phyloP scores from a whole-genome alignment of 2,797 vertebrate genomes.

The Erpetoichthys calabaricus region DNA sequence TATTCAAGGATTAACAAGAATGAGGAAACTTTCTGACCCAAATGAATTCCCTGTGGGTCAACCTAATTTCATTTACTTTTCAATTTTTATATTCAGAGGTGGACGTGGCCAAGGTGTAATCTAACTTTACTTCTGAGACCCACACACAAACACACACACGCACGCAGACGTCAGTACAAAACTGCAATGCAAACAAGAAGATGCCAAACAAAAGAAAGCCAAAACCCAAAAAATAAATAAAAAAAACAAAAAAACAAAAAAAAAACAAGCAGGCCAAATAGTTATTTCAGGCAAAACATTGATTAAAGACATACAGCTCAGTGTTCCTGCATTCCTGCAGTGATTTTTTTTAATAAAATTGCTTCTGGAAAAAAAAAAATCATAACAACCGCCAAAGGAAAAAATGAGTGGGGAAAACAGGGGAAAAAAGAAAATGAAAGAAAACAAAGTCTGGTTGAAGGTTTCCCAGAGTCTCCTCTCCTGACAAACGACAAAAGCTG shows the following conservation, averaged over 20 bases:
- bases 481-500: conserved; percentile 41
- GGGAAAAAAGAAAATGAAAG: conserved; percentile 28
- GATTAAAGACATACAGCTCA: conserved; percentile 41
- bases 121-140: conserved; percentile 48
- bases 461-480: conserved; percentile 27
- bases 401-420: conserved; percentile 22
- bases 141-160: conserved; percentile 5
- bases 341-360: conserved; percentile 17
- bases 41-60: too few species aligned
- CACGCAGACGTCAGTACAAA: conserved; percentile 33
- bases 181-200: conserved; percentile 46
- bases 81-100: too few species aligned
- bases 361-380: conserved; percentile 14
- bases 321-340: conserved; percentile 45
- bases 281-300: conserved; percentile 33
- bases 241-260: conserved; percentile 37
- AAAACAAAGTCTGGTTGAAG: background rate
- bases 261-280: conserved; percentile 48
- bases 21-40: too few species aligned
- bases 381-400: background rate
- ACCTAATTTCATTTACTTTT: too few species aligned
- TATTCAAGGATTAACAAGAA: too few species aligned
- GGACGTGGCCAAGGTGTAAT: conserved; percentile 71
- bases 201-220: conserved; percentile 18
- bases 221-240: conserved; percentile 33